Evolutionary conservation across 2,888 invertebrate species (phyloP), one percentile per base, ranked within the genome.

Genomic region (Malachius bipustulatus): DNA sequence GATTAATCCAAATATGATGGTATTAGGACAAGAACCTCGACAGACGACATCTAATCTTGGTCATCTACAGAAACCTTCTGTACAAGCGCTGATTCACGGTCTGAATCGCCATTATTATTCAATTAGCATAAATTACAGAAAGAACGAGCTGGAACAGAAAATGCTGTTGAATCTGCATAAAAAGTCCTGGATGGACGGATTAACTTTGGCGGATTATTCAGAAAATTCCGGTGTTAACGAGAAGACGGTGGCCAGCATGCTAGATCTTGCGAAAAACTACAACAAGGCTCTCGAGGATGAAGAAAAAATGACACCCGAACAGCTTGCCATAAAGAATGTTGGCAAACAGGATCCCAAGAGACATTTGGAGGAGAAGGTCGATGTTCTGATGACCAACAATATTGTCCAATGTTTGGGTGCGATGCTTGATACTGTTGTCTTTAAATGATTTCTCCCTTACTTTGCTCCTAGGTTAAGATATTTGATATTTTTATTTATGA

Each of bases 1-100:
- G 46, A 98, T 98, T 56, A 97, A 97, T 67, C 96, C 97, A 8
- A 97, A 97, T 60, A 94, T 94, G 85, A 87, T 98, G 83, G 96
- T 97, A 4, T 70, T 98, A 26, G 96, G 94, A 2, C 97, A 98
- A 63, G 98, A 98, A 60, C 97, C 98, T 0, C 71, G 98, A 36
- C 98, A 98, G 64, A 98, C 97, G 1, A 98, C 98, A 4, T 97
- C 96, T 36, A 98, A 98, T 65, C 71, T 98, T 55, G 98, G 98
- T 2, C 97, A 98, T 65, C 71, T 98, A 51, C 93, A 97, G 58
- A 98, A 98, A 63, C 97, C 97, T 0, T 96, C 96, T 2, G 97
- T 99, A 39, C 97, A 96, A 75, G 98, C 98, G 19, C 70, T 99
- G 39, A 98, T 99, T 50, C 98, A 98, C 57, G 98, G 98, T 9